Evolutionary conservation across 2,113 vertebrate species (phyloP), one percentile per base, ranked within the genome.

Genomic region (Salvelinus namaycush): DNA sequence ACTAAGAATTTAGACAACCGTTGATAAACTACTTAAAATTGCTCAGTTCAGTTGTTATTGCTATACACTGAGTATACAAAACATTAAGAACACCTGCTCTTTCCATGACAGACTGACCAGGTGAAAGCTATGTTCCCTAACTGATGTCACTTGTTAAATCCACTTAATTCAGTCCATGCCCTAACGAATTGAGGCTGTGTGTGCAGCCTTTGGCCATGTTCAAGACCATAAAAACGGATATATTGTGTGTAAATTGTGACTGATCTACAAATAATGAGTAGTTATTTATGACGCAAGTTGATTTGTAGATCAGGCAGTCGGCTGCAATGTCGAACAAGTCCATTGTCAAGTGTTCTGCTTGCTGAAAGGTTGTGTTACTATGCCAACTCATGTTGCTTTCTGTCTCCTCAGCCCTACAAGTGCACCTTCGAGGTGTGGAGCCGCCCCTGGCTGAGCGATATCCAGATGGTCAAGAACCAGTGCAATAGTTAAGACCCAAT

Each of bases 381-480:
- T 31, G 26, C 16, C 14, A 39, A 29, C 13, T 34, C 29, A 31
- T 68, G 16, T 51, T 66, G 2, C 20, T 69, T 66, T 64, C 62
- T 75, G 2, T 71, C 49, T 14, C 18, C 79, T 5, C 86, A 94
- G 92, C 0, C 71, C 2, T 87, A 86, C 81, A 0, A 0, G 69
- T 94, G 93, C 88, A 84, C 3, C 1, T 89, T 94, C 3, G 72
- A 0, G 0, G 91, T 94, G 76, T 92, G 87, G 90, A 82, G 20
- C 72, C 72, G 68, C 6, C 83, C 85, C 20, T 94, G 93, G 92
- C 0, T 79, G 0, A n/a, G 1, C 0, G 11, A 34, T 0, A 81
- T 78, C 1, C 0, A 0, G 3, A 0, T 93, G 39, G 0, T 3
- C 0, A 5, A 68, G 0, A 5, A 85, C 3, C 4, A 5, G 0